Evolutionary conservation across 2,888 invertebrate species (phyloP).

Genomic region (Embidobia sp.): DNA sequence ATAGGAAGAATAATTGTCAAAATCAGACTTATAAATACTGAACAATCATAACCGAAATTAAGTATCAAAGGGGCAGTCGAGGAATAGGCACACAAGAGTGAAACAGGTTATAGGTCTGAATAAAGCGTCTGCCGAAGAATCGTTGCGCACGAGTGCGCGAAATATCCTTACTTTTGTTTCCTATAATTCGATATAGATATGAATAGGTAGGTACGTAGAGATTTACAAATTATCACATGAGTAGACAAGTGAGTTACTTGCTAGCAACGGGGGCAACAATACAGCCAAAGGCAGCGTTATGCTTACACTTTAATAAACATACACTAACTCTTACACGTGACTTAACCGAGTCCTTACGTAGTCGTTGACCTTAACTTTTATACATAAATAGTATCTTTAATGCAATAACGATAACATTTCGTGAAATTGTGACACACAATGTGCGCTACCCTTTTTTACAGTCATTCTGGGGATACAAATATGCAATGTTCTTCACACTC

Average conservation of each 20-base stretch:
- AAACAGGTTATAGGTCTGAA: constrained; percentile 62
- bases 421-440: constrained; percentile 68
- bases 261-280: constrained; percentile 79
- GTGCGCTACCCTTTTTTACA: constrained; percentile 61
- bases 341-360: constrained; percentile 64
- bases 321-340: constrained; percentile 68
- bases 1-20: too few relatives aligned
- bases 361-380: constrained; percentile 67
- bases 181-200: constrained; percentile 64
- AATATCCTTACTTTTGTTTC: constrained; percentile 50
- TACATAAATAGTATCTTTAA: constrained; percentile 79
- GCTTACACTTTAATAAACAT: constrained; percentile 71
- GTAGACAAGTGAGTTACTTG: constrained; percentile 79
- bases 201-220: constrained; percentile 77
- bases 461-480: too few relatives aligned
- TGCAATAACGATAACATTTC: constrained; percentile 78
- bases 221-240: constrained; percentile 80
- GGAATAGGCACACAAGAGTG: constrained; percentile 68
- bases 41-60: too few relatives aligned
- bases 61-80: too few relatives aligned
- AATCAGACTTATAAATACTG: too few relatives aligned
- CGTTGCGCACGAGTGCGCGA: constrained; percentile 30
- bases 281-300: constrained; percentile 80
- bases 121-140: constrained; percentile 64
- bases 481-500: too few relatives aligned